Base-by-base conservation (phyloP, 92 coral and sea anemone species). In the Isaurus tuberculatus region DNA sequence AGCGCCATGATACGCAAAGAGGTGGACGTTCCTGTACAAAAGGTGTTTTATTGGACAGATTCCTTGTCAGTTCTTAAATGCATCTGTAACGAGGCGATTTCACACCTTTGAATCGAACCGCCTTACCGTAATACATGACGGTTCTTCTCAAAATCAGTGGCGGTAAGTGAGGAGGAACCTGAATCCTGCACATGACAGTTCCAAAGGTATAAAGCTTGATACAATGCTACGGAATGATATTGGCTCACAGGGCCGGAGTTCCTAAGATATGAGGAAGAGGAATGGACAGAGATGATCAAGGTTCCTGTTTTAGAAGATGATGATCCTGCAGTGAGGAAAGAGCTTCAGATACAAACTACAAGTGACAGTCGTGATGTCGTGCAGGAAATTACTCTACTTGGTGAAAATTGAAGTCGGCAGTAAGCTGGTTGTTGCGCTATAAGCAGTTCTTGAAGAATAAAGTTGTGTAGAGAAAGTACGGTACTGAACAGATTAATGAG, bases 391-490 rank as follows among this genome's bases (percentile, higher is more conserved):
- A 85, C 53, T 91, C 90, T 5, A 31, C 84, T 14, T 91, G 91
- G 94, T 84, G 94, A 91, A 87, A 74, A 28, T 80, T 91, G 33
- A 91, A 81, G 63, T 40, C 63, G 55, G 81, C 95, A 16, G 79
- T 92, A n/a, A 85, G 88, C 0, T 91, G 89, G 95, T 44, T 85
- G 70, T 69, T 86, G 74, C 79, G 92, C 10, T 88, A 61, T 46
- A 92, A 89, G 85, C 66, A 25, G 70, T 86, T 30, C 70, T 75
- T 84, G 70, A 58, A 5, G 71, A 23, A 61, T 64, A 84, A 72
- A 63, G 15, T 15, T 42, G 67, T 43, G 55, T 65, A 64, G 58
- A 46, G 33, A 25, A 79, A 36, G 43, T 77, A 58, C 23, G 32
- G 43, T 30, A 9, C 53, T 36, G 15, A 17, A 27, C 15, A 60